phyloP scores from a whole-genome alignment of 2,113 vertebrate species.

The Petroica traversi region DNA sequence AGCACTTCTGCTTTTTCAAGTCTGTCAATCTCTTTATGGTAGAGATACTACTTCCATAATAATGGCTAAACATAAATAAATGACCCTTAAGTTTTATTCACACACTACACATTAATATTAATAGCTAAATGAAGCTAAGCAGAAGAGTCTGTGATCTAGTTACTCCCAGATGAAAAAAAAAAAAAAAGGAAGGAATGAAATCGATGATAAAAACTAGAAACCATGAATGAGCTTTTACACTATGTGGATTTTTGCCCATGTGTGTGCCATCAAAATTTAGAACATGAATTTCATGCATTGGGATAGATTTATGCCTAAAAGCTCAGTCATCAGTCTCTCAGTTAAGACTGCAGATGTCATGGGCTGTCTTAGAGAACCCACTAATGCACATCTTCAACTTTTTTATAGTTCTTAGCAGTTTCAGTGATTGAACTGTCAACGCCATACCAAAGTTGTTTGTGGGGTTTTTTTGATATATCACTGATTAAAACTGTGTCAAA shows the following conservation, averaged over 20 bases:
- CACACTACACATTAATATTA: neutral
- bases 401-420: neutral
- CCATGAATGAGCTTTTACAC: neutral
- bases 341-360: neutral
- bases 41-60: neutral
- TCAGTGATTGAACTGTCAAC: neutral
- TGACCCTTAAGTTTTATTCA: neutral
- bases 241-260: neutral
- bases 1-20: neutral
- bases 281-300: neutral
- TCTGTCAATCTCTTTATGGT: neutral
- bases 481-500: neutral
- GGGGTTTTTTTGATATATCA: neutral
- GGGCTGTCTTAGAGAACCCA: neutral
- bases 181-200: neutral
- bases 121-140: neutral
- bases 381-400: neutral
- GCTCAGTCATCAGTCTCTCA: neutral
- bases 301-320: neutral
- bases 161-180: neutral
- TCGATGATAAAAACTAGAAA: neutral
- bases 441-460: neutral
- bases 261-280: neutral
- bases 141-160: neutral
- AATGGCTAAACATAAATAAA: neutral